These are phyloP conservation scores for Drosophila pseudoobscura DNA, from an alignment of 1,140 invertebrate species.

Conservation along the genomic window DNA sequence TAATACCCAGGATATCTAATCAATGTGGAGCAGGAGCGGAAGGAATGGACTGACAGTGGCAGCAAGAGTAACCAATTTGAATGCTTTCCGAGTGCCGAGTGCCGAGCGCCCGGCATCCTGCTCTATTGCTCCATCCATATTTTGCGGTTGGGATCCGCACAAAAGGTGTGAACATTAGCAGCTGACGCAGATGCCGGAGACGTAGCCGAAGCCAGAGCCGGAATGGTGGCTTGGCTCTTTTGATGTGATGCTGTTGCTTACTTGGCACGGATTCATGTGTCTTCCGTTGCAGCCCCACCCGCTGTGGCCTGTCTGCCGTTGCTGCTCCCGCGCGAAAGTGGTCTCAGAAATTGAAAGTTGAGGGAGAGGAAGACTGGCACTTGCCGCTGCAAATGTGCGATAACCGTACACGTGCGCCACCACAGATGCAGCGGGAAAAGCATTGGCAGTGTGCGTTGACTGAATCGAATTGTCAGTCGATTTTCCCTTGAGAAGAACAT, in stretches of 20 bases:
- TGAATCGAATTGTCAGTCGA: constrained; percentile 2
- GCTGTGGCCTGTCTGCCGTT: constrained; percentile 1
- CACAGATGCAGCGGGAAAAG: not conserved
- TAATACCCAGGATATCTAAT: no score
- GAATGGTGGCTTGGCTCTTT: constrained; percentile 48
- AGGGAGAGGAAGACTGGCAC: constrained; percentile 2
- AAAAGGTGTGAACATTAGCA: constrained; percentile 63
- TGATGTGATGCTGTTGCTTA: constrained; percentile 69
- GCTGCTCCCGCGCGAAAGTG: constrained; percentile 17
- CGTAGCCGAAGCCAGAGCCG: not conserved
- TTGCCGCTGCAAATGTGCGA: constrained; percentile 63
- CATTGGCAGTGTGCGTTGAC: not conserved
- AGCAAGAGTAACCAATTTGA: constrained; percentile 22
- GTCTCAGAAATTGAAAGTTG: constrained; percentile 61
- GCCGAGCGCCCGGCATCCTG: not conserved
- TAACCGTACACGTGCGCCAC: constrained; percentile 38
- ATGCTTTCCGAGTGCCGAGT: constrained; percentile 12
- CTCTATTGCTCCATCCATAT: constrained; percentile 22
- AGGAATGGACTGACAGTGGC: not conserved
- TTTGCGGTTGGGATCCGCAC: constrained; percentile 53
- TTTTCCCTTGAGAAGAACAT: constrained; percentile 1
- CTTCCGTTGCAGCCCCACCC: constrained; percentile 2
- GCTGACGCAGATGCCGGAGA: constrained; percentile 25
- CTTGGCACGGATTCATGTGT: constrained; percentile 63
- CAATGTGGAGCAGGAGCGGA: not conserved